Conservation (phyloP, 2,888 invertebrate species). For the Stictocephala bisonia region DNA sequence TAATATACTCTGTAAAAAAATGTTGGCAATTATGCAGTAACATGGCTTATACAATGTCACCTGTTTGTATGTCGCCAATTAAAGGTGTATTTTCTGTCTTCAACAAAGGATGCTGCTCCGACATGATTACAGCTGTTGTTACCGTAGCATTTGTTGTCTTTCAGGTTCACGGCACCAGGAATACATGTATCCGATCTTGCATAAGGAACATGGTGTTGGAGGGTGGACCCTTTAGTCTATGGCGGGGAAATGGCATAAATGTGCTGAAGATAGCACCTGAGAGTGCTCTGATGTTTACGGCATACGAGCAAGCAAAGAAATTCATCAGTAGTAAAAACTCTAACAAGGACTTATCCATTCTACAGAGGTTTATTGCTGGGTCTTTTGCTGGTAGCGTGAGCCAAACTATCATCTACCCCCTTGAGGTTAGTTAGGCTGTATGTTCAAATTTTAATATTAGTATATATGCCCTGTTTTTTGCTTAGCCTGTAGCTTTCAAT, state of each 20-base stretch:
- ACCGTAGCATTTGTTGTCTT: too few species aligned
- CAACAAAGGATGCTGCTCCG: too few species aligned
- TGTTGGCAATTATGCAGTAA: too few species aligned
- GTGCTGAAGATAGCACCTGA: conserved; percentile 99
- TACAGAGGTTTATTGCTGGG: conserved; percentile 94
- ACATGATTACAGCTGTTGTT: too few species aligned
- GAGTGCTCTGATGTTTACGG: conserved; percentile 97
- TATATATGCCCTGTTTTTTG: too few species aligned
- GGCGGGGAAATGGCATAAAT: conserved; percentile 99
- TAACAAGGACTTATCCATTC: conserved; percentile 73
- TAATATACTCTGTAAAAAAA: too few species aligned
- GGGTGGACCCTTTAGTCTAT: conserved; percentile 90
- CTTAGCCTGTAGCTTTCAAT: too few species aligned
- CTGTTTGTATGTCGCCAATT: too few species aligned
- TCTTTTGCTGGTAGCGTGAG: conserved; percentile 95
- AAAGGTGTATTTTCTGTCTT: too few species aligned
- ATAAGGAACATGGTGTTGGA: conserved; percentile 90
- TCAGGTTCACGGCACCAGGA: conserved; percentile 89
- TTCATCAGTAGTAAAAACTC: conserved; percentile 45
- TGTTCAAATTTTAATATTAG: too few species aligned
- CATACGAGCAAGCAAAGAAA: conserved; percentile 94
- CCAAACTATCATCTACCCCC: conserved; percentile 96
- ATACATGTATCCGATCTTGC: conserved; percentile 66
- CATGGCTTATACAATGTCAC: too few species aligned
- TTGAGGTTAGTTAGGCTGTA: conserved; percentile 74